These are phyloP conservation scores for Scophthalmus maximus DNA, from an alignment of 2,113 vertebrate genomes.

Conservation along the genomic window DNA sequence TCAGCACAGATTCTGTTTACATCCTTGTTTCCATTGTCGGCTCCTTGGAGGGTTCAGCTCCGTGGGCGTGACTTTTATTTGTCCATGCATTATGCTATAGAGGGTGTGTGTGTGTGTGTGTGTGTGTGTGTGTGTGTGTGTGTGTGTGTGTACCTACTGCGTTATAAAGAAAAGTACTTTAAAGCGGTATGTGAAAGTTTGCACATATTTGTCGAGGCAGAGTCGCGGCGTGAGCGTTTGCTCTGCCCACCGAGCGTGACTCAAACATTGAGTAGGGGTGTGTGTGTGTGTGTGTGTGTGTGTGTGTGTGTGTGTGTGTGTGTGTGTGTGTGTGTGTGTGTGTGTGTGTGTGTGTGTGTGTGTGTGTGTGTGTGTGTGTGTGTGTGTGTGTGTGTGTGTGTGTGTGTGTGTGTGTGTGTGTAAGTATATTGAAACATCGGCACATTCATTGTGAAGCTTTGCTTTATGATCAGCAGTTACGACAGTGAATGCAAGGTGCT, in stretches of 20 bases:
- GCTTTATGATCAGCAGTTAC: background rate
- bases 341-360: too few relatives aligned
- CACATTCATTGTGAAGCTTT: background rate
- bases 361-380: too few relatives aligned
- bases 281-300: too few relatives aligned
- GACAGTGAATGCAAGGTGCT: background rate
- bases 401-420: too few relatives aligned
- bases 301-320: too few relatives aligned
- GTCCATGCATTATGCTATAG: background rate
- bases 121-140: background rate
- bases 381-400: too few relatives aligned
- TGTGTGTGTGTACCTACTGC: too few relatives aligned
- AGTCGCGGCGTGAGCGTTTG: slow-evolving; percentile 1
- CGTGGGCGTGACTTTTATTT: background rate
- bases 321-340: too few relatives aligned
- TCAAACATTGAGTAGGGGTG: background rate
- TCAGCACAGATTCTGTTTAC: background rate
- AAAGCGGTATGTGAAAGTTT: background rate
- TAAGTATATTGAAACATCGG: background rate
- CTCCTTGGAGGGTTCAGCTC: slow-evolving; percentile 33
- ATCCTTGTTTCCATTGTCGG: slow-evolving; percentile 27
- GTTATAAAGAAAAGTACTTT: background rate
- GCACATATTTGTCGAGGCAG: background rate
- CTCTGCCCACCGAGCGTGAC: background rate
- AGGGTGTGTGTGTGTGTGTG: background rate